phyloP scores from a whole-genome alignment of 23 tunicate species.

The Trididemnum nubilum region DNA sequence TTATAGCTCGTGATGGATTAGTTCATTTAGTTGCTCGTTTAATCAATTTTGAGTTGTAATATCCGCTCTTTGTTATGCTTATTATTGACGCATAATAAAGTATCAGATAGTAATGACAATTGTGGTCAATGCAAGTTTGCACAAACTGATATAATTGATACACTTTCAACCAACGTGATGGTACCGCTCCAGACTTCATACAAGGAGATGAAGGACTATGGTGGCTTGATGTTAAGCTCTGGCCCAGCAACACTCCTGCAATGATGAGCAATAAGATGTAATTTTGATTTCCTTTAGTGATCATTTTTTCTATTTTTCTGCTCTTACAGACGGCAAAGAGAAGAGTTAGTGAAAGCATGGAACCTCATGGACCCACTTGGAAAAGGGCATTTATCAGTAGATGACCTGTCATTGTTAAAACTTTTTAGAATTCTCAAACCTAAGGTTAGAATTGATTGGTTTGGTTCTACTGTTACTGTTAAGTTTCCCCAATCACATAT shows the following conservation, averaged over 20 bases:
- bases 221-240: too few species aligned
- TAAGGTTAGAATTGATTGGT: conserved; percentile 58
- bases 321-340: conserved; percentile 65
- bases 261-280: too few species aligned
- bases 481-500: too few species aligned
- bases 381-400: conserved; percentile 55
- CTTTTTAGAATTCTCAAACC: conserved; percentile 78
- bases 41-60: too few species aligned
- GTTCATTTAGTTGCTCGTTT: too few species aligned
- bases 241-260: too few species aligned
- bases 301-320: background rate
- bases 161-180: background rate
- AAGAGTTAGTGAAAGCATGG: conserved; percentile 91
- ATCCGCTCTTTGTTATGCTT: too few species aligned
- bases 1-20: too few species aligned
- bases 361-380: conserved; percentile 88
- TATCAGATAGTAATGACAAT: background rate
- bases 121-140: background rate
- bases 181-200: too few species aligned
- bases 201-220: too few species aligned
- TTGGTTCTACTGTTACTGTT: too few species aligned
- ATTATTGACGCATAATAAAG: conserved; percentile 17
- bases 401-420: conserved; percentile 60
- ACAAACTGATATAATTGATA: too few species aligned
- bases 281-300: background rate